Conservation (phyloP, 2,113 vertebrate genomes). For the Alectura lathami region DNA sequence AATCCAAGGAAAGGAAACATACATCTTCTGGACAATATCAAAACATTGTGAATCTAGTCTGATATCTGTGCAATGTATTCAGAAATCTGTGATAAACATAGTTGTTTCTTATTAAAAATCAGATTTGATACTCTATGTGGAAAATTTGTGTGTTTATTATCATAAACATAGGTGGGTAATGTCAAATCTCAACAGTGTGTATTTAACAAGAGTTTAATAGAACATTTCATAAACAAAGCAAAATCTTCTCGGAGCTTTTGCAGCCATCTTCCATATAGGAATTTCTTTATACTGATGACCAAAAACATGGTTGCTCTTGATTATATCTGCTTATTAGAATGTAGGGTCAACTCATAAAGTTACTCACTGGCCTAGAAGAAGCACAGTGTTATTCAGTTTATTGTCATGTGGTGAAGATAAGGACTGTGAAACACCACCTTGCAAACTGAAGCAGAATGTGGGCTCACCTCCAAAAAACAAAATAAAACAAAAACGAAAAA, state of each 20-base stretch:
- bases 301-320: background rate
- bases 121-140: slow-evolving; percentile 65
- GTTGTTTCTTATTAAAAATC: slow-evolving; percentile 75
- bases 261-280: background rate
- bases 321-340: background rate
- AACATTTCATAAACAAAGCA: slow-evolving; percentile 54
- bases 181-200: slow-evolving; percentile 57
- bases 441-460: background rate
- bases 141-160: slow-evolving; percentile 70
- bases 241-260: slow-evolving; percentile 26
- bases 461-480: background rate
- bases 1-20: slow-evolving; percentile 76
- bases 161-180: slow-evolving; percentile 65
- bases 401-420: background rate
- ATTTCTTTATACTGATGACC: background rate
- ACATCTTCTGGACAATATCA: slow-evolving; percentile 90
- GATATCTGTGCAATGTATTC: slow-evolving; percentile 76
- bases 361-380: background rate
- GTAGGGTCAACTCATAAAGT: background rate
- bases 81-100: slow-evolving; percentile 80
- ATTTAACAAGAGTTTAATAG: slow-evolving; percentile 48
- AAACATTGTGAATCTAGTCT: slow-evolving; percentile 74
- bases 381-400: background rate
- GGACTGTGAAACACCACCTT: background rate
- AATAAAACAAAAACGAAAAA: background rate